Percentiles rank a stretch among this genome's conserved stretches.
These are phyloP conservation scores for Porites lobata DNA, from an alignment of 92 coral and sea anemone species.

Conservation along the genomic window DNA sequence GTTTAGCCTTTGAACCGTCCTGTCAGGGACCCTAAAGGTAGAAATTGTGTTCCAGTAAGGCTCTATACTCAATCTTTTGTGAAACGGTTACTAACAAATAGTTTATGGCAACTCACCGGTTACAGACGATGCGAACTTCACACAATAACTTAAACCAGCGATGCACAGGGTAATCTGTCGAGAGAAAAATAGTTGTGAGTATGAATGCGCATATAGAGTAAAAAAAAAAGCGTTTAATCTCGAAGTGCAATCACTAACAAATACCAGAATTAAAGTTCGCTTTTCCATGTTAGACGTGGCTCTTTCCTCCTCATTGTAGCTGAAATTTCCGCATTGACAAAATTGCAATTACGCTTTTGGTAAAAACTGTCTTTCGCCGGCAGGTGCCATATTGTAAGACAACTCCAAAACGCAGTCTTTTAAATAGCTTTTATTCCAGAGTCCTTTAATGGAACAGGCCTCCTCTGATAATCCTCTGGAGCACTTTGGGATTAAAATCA, in stretches of 20 bases:
- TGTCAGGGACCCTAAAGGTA: too few species aligned
- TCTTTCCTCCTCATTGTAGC: background rate
- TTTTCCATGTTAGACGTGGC: background rate
- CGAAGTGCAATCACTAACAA: background rate
- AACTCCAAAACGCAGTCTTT: background rate
- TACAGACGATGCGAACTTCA: background rate
- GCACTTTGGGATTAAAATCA: background rate
- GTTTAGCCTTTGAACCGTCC: too few species aligned
- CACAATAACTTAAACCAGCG: background rate
- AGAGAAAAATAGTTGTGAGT: background rate
- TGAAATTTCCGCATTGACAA: background rate
- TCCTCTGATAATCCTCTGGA: background rate
- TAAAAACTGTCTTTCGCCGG: background rate
- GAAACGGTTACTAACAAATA: too few species aligned
- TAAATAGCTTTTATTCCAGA: background rate
- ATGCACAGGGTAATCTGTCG: background rate
- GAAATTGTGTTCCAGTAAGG: too few species aligned
- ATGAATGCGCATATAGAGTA: too few species aligned
- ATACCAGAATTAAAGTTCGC: background rate
- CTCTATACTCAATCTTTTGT: too few species aligned
- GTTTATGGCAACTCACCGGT: background rate
- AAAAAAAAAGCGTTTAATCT: background rate
- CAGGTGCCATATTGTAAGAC: slow-evolving; percentile 23
- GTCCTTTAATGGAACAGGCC: background rate
- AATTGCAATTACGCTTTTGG: background rate